phyloP scores from a whole-genome alignment of 2,113 vertebrate species.

The Passer montanus region DNA sequence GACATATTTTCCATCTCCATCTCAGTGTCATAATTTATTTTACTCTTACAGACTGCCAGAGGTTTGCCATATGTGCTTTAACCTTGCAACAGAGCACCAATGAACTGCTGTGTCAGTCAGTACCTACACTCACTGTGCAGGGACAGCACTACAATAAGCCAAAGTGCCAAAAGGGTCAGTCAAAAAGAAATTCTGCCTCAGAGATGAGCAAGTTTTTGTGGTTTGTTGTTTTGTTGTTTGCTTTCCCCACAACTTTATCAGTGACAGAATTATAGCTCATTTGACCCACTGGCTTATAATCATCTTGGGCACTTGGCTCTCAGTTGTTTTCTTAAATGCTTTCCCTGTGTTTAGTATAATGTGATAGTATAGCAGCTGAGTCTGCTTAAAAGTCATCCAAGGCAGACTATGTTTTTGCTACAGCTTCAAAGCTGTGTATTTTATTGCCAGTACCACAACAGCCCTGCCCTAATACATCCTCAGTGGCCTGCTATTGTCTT shows the following conservation, averaged over 20 bases:
- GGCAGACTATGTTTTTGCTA: conserved; percentile 75
- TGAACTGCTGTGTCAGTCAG: conserved; percentile 57
- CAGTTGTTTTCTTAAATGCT: conserved; percentile 68
- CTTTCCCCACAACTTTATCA: not conserved
- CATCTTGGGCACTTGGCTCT: conserved; percentile 71
- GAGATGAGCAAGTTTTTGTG: conserved; percentile 28
- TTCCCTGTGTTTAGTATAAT: conserved; percentile 77
- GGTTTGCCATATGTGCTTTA: conserved; percentile 82
- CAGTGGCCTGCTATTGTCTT: conserved; percentile 61
- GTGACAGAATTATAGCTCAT: conserved; percentile 63
- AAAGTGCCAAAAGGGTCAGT: conserved; percentile 61
- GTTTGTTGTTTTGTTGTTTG: not conserved
- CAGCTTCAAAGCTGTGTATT: conserved; percentile 76
- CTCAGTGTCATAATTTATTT: conserved; percentile 70
- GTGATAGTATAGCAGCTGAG: conserved; percentile 85
- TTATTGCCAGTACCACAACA: conserved; percentile 82
- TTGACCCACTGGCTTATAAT: conserved; percentile 69
- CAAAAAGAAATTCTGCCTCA: conserved; percentile 46
- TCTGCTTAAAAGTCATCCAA: conserved; percentile 72
- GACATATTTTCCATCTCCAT: conserved; percentile 72
- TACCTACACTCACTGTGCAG: conserved; percentile 26
- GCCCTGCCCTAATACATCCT: conserved; percentile 59
- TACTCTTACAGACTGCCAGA: conserved; percentile 67
- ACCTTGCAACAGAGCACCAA: conserved; percentile 77
- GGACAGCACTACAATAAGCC: conserved; percentile 66